Conservation (phyloP, 2,888 invertebrate species). For the Heliconius hortense region DNA sequence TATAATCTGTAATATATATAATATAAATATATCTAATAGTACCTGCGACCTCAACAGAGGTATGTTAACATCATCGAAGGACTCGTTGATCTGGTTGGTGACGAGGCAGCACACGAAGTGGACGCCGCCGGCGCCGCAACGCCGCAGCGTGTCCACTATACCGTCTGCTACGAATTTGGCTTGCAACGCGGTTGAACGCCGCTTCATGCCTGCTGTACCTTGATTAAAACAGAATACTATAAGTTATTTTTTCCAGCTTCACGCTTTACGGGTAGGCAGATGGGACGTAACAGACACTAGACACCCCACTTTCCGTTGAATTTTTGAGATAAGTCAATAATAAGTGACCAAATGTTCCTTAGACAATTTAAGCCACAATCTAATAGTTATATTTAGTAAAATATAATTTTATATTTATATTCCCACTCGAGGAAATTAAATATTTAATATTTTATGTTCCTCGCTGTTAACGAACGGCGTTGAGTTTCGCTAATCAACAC, state of each 20-base stretch:
- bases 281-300: no score
- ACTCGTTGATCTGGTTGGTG: conserved; percentile 83
- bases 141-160: conserved; percentile 92
- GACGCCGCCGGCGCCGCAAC: conserved; percentile 86
- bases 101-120: conserved; percentile 94
- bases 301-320: no score
- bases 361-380: no score
- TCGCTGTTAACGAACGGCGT: not conserved
- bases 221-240: not conserved
- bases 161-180: conserved; percentile 89
- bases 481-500: not conserved
- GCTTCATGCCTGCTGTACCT: conserved; percentile 86
- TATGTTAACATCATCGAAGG: conserved; percentile 86
- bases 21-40: not conserved
- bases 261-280: no score
- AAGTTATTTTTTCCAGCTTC: not conserved
- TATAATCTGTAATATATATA: not conserved
- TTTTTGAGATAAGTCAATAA: no score
- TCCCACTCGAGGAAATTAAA: not conserved
- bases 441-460: not conserved
- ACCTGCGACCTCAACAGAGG: conserved; percentile 94
- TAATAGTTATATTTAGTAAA: no score
- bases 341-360: no score
- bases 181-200: conserved; percentile 92
- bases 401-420: not conserved